Base-by-base conservation (phyloP, 2,113 vertebrate genomes). In the Columba livia region DNA sequence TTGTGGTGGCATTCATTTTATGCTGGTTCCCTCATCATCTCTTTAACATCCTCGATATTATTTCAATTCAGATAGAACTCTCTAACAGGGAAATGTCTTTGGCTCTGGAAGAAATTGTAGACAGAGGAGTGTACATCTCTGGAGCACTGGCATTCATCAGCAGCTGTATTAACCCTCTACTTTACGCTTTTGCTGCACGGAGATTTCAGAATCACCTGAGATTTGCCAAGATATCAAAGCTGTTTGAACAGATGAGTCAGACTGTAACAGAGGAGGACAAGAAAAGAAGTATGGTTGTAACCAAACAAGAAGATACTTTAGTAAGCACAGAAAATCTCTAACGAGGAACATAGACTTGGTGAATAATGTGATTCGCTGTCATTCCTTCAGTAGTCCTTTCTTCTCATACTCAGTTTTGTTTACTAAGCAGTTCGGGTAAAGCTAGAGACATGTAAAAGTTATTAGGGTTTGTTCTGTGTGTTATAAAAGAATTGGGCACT, bases 121-220 rank as follows among this genome's bases (percentile, higher is more conserved):
- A 29, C 9, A n/a, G 25, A n/a, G 97, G 95, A 32, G 77, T 61
- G 9, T 94, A 94, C 51, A 40, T 98, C 53, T 94, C 97, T 24
- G 96, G 95, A 29, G 95, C 98, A 3, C 74, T 98, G 21, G 93
- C 78, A 6, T 98, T 98, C 53, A 71, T 98, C 62, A 98, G 97
- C 84, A 98, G 98, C 92, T 98, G 97, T 47, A 85, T 98, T 88
- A 98, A 98, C 75, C 98, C 98, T 20, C 94, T 98, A 28, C 97
- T 98, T 78, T 98, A 98, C 2, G 97, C 97, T 67, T 98, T 98
- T 73, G 97, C 97, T 70, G 97, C 96, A 64, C 94, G 82, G 62
- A 97, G 44, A 83, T 95, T 97, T 89, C 95, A 83, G 82, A 86
- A 51, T 71, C 96, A 95, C 23, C 67, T 96, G 71, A 91, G 61